These are phyloP conservation scores for Bibio marci DNA, from an alignment of 2,888 invertebrate genomes.

Conservation along the genomic window DNA sequence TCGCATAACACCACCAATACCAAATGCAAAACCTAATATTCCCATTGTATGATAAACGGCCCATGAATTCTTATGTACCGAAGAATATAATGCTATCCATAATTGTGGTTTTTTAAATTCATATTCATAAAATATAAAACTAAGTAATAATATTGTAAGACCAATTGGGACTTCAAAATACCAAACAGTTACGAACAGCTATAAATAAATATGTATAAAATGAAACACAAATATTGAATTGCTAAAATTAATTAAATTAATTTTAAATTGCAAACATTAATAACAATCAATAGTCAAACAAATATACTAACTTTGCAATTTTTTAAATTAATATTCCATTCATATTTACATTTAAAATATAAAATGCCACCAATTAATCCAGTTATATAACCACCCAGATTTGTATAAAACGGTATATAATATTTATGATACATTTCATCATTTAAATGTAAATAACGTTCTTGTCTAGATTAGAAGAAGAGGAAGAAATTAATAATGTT, in stretches of 20 bases:
- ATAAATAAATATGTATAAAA: no score
- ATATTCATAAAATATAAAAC: slow-evolving; percentile 6
- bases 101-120: slow-evolving; percentile 7
- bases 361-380: slow-evolving; percentile 30
- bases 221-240: not conserved
- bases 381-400: slow-evolving; percentile 28
- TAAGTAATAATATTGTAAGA: slow-evolving; percentile 2
- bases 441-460: slow-evolving; percentile 22
- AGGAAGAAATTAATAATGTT: not conserved
- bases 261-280: not conserved
- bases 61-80: slow-evolving; percentile 5
- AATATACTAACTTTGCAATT: not conserved
- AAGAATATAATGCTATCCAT: slow-evolving; percentile 6
- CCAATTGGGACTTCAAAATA: slow-evolving; percentile 1
- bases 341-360: slow-evolving; percentile 15
- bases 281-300: no score
- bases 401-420: slow-evolving; percentile 31
- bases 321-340: not conserved
- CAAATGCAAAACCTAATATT: slow-evolving; percentile 5
- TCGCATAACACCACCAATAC: slow-evolving; percentile 4
- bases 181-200: slow-evolving; percentile 1
- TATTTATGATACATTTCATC: slow-evolving; percentile 27
- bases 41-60: slow-evolving; percentile 2
- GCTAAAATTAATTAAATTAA: not conserved
- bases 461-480: slow-evolving; percentile 18